Evolutionary conservation across 2,113 vertebrate species (phyloP).

Genomic region (Leucoraja erinaceus): DNA sequence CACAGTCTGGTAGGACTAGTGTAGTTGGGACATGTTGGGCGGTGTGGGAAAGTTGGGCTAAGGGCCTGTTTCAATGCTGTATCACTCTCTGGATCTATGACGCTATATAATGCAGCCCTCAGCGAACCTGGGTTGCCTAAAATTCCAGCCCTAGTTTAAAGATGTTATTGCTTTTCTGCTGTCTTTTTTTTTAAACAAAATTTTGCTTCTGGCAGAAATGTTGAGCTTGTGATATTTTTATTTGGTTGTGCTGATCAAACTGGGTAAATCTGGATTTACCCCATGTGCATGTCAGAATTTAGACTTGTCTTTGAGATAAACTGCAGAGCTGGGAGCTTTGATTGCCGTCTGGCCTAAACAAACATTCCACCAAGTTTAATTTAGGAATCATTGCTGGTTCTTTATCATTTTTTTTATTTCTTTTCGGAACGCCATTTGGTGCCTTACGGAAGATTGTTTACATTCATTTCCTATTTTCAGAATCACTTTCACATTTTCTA

Average conservation of each 20-base stretch:
- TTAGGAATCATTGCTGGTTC: neutral
- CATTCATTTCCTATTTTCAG: slow-evolving; percentile 72
- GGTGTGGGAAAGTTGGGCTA: too few species aligned
- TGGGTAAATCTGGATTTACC: neutral
- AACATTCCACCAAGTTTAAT: neutral
- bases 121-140: neutral
- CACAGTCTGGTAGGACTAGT: too few species aligned
- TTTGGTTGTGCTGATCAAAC: neutral
- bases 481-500: slow-evolving; percentile 74
- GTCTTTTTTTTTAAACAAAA: neutral
- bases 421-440: slow-evolving; percentile 37
- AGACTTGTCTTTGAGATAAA: neutral
- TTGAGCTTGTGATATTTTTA: neutral
- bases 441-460: slow-evolving; percentile 66
- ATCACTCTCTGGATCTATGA: neutral
- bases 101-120: neutral
- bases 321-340: neutral
- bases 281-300: neutral
- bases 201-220: neutral
- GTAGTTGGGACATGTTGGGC: too few species aligned
- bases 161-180: neutral
- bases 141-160: neutral
- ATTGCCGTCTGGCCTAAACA: neutral
- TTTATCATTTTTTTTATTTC: neutral
- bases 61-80: too few species aligned